Percentiles rank a stretch among this genome's conserved stretches.
These are phyloP conservation scores for Ectropis grisescens DNA, from an alignment of 1,140 invertebrate genomes.

Conservation along the genomic window DNA sequence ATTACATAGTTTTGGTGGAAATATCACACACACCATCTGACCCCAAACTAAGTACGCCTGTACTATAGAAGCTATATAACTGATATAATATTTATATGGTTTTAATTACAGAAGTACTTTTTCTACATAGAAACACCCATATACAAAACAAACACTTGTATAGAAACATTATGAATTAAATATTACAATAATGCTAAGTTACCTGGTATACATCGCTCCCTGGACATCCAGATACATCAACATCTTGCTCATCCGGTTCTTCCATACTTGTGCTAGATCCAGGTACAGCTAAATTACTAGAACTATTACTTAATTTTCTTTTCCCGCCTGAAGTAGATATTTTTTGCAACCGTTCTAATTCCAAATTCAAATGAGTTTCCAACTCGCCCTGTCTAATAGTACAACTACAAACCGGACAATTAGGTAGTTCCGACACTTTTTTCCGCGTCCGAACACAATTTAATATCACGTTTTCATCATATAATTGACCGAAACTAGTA, in stretches of 20 bases:
- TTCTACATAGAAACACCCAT: too few relatives aligned
- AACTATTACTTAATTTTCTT: slow-evolving; percentile 43
- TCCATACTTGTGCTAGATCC: slow-evolving; percentile 34
- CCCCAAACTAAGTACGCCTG: too few relatives aligned
- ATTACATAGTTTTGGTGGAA: too few relatives aligned
- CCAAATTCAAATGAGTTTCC: slow-evolving; percentile 48
- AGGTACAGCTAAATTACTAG: slow-evolving; percentile 20
- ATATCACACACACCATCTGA: too few relatives aligned
- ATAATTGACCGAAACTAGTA: slow-evolving; percentile 24
- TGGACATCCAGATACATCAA: slow-evolving; percentile 50
- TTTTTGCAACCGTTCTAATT: slow-evolving; percentile 57
- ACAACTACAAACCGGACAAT: slow-evolving; percentile 64
- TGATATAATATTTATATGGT: too few relatives aligned
- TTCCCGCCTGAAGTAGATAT: slow-evolving; percentile 37
- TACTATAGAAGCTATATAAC: too few relatives aligned
- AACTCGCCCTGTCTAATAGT: slow-evolving; percentile 57
- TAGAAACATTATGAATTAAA: too few relatives aligned
- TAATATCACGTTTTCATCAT: slow-evolving; percentile 50
- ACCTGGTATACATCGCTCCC: slow-evolving; percentile 65
- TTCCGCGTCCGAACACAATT: slow-evolving; percentile 59
- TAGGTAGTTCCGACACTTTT: slow-evolving; percentile 51
- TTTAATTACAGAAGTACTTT: too few relatives aligned
- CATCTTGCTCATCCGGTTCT: slow-evolving; percentile 30
- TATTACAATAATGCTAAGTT: too few relatives aligned
- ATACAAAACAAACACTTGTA: too few relatives aligned